Evolutionary conservation across 2,888 invertebrate genomes (phyloP).

Genomic region (Euplexia lucipara): DNA sequence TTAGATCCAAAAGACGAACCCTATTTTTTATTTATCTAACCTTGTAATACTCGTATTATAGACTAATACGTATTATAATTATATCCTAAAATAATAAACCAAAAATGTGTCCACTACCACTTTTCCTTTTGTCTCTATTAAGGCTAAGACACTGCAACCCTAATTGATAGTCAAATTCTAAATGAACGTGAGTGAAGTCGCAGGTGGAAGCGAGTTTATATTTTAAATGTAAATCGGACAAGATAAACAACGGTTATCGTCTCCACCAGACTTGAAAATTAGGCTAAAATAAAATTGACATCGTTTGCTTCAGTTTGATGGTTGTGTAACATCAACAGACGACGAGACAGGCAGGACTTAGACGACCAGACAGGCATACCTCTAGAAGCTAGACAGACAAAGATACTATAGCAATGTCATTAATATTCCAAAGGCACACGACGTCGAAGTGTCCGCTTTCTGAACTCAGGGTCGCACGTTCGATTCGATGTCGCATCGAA

Average conservation of each 20-base stretch:
- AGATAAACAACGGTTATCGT: slow-evolving; percentile 1
- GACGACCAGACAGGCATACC: background rate
- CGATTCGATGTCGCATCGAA: slow-evolving; percentile 40
- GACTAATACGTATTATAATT: too few species aligned
- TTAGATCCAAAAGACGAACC: too few species aligned
- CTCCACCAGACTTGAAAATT: slow-evolving; percentile 55
- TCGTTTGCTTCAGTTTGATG: slow-evolving; percentile 4
- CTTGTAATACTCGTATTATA: too few species aligned
- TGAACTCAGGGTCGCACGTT: slow-evolving; percentile 54
- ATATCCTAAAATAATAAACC: too few species aligned
- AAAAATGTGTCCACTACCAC: too few species aligned
- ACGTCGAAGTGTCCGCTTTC: slow-evolving; percentile 40
- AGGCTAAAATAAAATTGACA: slow-evolving; percentile 12
- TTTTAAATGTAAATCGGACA: slow-evolving; percentile 2
- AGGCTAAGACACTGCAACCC: too few species aligned
- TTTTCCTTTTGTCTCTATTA: too few species aligned
- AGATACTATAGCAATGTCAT: slow-evolving; percentile 18
- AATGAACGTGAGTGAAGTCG: too few species aligned
- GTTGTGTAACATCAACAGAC: slow-evolving; percentile 3
- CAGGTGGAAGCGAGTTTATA: too few species aligned
- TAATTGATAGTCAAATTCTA: too few species aligned
- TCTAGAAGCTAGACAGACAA: background rate
- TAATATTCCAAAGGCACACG: slow-evolving; percentile 38
- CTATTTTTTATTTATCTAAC: too few species aligned
- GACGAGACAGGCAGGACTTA: background rate